Percentiles rank a stretch among this genome's conserved stretches.
Conservation (phyloP, 1,140 invertebrate genomes). For the Drosophila auraria region DNA sequence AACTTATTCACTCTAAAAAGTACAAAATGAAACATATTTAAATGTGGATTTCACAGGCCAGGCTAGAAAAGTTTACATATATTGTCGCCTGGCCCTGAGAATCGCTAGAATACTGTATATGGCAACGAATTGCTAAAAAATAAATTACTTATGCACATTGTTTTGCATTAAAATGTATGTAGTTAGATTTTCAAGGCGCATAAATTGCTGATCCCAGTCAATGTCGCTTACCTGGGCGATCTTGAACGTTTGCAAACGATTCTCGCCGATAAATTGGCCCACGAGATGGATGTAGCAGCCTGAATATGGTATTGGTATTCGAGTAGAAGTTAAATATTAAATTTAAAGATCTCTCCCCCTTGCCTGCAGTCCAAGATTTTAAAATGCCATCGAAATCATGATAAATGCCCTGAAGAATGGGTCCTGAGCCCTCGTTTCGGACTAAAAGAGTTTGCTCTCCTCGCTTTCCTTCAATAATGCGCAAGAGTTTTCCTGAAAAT, state of each 20-base stretch:
- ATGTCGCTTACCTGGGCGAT: slow-evolving; percentile 45
- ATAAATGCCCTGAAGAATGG: slow-evolving; percentile 71
- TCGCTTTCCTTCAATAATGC: slow-evolving; percentile 67
- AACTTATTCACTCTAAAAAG: slow-evolving; percentile 41
- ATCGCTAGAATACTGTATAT: slow-evolving; percentile 2
- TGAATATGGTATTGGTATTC: slow-evolving; percentile 15
- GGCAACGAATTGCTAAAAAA: slow-evolving; percentile 9
- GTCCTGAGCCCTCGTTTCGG: slow-evolving; percentile 58
- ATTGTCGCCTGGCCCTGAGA: neutral
- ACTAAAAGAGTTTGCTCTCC: slow-evolving; percentile 61
- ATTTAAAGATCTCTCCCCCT: neutral
- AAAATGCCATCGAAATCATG: slow-evolving; percentile 67
- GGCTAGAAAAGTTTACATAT: neutral
- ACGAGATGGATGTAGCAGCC: slow-evolving; percentile 66
- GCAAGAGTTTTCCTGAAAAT: slow-evolving; percentile 64
- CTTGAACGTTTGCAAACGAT: slow-evolving; percentile 66
- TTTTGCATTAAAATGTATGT: slow-evolving; percentile 68
- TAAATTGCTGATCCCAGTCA: slow-evolving; percentile 51
- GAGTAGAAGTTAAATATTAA: neutral
- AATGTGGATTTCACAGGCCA: slow-evolving; percentile 5
- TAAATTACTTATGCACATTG: slow-evolving; percentile 41
- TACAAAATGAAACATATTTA: slow-evolving; percentile 65
- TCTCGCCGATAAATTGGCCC: slow-evolving; percentile 59
- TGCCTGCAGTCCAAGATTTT: slow-evolving; percentile 34
- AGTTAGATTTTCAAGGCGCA: slow-evolving; percentile 63